Conservation (phyloP, 2,888 invertebrate species). For the Neocrepidodera transversa region DNA sequence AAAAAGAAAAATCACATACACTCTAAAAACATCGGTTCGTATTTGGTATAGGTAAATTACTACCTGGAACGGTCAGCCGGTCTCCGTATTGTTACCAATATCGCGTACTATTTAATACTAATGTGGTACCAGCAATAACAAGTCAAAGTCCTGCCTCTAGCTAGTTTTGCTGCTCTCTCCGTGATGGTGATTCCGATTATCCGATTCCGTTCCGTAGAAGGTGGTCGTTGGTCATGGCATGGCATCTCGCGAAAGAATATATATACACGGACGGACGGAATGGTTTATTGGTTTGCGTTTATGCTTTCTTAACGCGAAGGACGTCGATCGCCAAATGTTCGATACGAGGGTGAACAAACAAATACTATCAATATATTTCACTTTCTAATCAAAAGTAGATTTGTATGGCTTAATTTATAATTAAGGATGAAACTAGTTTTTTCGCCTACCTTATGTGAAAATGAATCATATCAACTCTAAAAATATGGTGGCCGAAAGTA, state of each 20-base stretch:
- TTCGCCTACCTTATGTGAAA: too few relatives aligned
- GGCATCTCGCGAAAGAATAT: conserved; percentile 22
- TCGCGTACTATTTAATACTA: conserved; percentile 11
- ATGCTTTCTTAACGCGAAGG: not conserved
- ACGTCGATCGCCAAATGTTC: not conserved
- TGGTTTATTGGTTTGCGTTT: not conserved
- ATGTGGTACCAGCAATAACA: conserved; percentile 9
- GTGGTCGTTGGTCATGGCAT: conserved; percentile 8
- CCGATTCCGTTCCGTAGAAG: conserved; percentile 5
- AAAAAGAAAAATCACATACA: not conserved
- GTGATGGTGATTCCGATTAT: conserved; percentile 18
- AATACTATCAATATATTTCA: too few relatives aligned
- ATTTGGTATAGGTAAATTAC: conserved; percentile 12
- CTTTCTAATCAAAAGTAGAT: too few relatives aligned
- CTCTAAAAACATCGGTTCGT: too few relatives aligned
- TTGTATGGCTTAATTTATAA: too few relatives aligned
- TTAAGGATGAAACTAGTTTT: too few relatives aligned
- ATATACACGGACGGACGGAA: too few relatives aligned
- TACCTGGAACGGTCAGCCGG: conserved; percentile 12
- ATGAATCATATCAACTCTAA: too few relatives aligned
- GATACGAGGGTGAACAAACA: not conserved
- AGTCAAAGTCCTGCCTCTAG: conserved; percentile 15
- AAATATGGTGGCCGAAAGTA: too few relatives aligned
- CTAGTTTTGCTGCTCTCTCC: conserved; percentile 3
- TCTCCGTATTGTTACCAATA: conserved; percentile 13